phyloP scores from a whole-genome alignment of 2,888 invertebrate species.

The Plebejus argus region DNA sequence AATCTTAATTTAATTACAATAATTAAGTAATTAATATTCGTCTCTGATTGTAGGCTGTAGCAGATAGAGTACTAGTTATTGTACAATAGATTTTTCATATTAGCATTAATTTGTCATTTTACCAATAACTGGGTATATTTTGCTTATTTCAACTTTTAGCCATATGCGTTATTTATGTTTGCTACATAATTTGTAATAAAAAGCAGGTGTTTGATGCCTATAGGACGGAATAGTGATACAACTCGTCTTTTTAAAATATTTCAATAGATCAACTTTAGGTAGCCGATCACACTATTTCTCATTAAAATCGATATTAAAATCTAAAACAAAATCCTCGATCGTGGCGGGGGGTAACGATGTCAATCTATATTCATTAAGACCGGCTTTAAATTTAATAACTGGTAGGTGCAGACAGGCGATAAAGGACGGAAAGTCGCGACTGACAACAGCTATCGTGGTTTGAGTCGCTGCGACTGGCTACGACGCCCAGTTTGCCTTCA shows the following conservation, averaged over 20 bases:
- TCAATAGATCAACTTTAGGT: neutral
- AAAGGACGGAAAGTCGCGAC: neutral
- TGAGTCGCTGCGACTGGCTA: neutral
- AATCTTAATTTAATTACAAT: no score
- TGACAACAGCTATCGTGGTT: neutral
- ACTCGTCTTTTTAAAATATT: neutral
- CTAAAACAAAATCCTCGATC: neutral
- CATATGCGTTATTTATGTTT: neutral
- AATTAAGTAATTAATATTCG: no score
- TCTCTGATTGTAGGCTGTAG: no score
- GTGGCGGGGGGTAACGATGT: constrained; percentile 15
- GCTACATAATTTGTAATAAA: no score
- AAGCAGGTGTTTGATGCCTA: neutral
- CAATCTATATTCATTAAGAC: constrained; percentile 17
- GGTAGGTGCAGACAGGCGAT: neutral
- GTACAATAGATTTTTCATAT: no score
- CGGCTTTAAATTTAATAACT: neutral
- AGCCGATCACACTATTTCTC: neutral
- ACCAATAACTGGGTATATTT: no score
- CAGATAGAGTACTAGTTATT: no score
- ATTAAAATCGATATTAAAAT: neutral
- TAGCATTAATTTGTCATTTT: no score
- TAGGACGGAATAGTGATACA: neutral
- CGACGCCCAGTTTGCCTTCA: no score
- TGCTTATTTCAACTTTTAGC: neutral